Evolutionary conservation across 2,113 vertebrate genomes (phyloP).

Genomic region (Globicephala melas): DNA sequence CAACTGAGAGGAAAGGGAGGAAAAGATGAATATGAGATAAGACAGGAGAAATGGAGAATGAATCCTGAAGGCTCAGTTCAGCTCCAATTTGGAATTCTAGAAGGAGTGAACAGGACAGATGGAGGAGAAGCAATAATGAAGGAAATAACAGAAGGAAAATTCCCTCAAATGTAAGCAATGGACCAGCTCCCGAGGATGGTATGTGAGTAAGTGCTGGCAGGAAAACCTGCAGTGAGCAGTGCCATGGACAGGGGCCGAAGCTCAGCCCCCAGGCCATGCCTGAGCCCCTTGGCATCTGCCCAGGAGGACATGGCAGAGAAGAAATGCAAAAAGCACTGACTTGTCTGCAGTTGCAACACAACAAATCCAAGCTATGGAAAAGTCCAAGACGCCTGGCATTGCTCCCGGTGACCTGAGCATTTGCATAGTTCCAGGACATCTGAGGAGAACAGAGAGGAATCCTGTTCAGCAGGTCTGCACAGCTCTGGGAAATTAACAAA

Average conservation of each 20-base stretch:
- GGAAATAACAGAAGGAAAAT: conserved; percentile 61
- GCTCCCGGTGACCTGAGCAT: neutral
- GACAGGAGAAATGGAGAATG: neutral
- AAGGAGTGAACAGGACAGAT: conserved; percentile 37
- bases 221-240: neutral
- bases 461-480: neutral
- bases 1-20: neutral
- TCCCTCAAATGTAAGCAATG: conserved; percentile 12
- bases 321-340: neutral
- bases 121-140: conserved; percentile 32
- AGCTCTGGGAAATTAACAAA: neutral
- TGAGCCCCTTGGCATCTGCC: neutral
- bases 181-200: conserved; percentile 29
- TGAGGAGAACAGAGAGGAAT: neutral
- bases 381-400: neutral
- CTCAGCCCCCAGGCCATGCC: neutral
- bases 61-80: neutral
- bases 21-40: neutral
- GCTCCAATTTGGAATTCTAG: conserved; percentile 38
- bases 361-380: neutral
- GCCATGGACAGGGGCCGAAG: neutral
- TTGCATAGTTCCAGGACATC: neutral
- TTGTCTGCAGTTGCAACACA: neutral
- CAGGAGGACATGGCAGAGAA: neutral
- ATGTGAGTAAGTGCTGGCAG: neutral